Base-by-base conservation (phyloP, 2,888 invertebrate genomes). In the Sepioteuthis lessoniana region DNA sequence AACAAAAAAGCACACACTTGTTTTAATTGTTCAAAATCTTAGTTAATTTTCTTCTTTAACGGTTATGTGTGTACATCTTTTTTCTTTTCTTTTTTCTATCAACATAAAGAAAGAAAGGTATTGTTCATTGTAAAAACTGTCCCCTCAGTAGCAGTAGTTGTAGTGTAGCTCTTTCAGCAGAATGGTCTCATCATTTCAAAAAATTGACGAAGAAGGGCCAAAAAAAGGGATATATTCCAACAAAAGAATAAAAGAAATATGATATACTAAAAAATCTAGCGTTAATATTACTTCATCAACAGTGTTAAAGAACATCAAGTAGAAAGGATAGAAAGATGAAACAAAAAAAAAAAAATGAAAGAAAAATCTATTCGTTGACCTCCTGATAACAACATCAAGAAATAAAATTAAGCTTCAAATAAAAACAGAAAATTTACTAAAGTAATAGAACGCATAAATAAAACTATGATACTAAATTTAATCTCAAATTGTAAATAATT, bases 141-240 rank as follows among this genome's bases (percentile, higher is more conserved):
- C 76, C n/a, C 76, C n/a, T 76, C n/a, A 76, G n/a, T 76, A 76
- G n/a, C 76, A 76, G 76, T n/a, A 76, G 76, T 76, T n/a, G 76
- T 16, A 19, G 16, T n/a, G 76, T 4, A 35, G 76, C n/a, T 4
- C 76, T 76, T 76, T 21, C 76, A 8, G 31, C 13, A 1, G 2
- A 76, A 13, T n/a, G 76, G n/a, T n/a, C 55, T n/a, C 76, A 76
- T 76, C n/a, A 16, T n/a, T 76, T 76, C 16, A 31, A 60, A 60
- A 31, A 47, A 47, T n/a, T 21, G 55, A 55, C n/a, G 35, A 35
- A 76, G n/a, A 35, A 76, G 4, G 76, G 25, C n/a, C n/a, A 76
- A 76, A 0, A 7, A 8, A 25, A 4, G 16, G n/a, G n/a, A 35
- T 35, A n/a, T n/a, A 76, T n/a, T n/a, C n/a, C 19, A 16, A 76